A percentile compares a stretch with the other conserved stretches of the same genome.
Evolutionary conservation across 1,140 invertebrate genomes (phyloP).

Genomic region (Aricia agestis): DNA sequence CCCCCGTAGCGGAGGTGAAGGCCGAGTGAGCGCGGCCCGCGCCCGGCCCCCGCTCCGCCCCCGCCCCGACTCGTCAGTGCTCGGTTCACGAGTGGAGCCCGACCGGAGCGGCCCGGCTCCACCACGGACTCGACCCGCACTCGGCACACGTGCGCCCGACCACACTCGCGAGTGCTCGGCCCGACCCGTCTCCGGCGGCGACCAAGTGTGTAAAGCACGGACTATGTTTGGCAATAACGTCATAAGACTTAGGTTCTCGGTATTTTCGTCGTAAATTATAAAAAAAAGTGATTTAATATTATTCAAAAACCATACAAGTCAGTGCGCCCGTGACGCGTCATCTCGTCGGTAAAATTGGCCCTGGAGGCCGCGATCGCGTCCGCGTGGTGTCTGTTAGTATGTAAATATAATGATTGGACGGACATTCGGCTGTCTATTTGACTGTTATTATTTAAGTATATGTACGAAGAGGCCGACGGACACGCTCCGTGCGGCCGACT

Average conservation of each 20-base stretch:
- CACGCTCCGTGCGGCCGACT: slow-evolving; percentile 37
- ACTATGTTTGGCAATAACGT: slow-evolving; percentile 27
- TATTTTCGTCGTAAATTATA: slow-evolving; percentile 73
- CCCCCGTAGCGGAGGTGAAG: slow-evolving; percentile 46
- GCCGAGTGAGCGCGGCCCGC: slow-evolving; percentile 44
- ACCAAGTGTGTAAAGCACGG: background rate
- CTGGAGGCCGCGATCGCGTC: slow-evolving; percentile 32
- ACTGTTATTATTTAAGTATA: slow-evolving; percentile 72
- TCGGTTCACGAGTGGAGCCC: background rate
- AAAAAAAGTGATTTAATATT: slow-evolving; percentile 62
- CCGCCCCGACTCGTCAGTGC: slow-evolving; percentile 25
- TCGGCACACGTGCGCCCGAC: background rate
- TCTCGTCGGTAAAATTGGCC: slow-evolving; percentile 29
- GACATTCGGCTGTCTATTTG: slow-evolving; percentile 64
- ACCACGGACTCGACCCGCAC: background rate
- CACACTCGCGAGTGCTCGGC: background rate
- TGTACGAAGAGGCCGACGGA: slow-evolving; percentile 56
- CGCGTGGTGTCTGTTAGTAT: slow-evolving; percentile 53
- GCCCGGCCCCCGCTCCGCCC: slow-evolving; percentile 5
- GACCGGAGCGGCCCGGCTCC: background rate
- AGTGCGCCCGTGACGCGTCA: slow-evolving; percentile 15
- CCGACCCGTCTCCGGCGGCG: background rate
- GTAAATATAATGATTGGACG: slow-evolving; percentile 64
- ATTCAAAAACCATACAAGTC: slow-evolving; percentile 52
- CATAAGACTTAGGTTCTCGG: slow-evolving; percentile 54